Conservation (phyloP, 2,797 vertebrate genomes). For the Nothura maculosa region DNA sequence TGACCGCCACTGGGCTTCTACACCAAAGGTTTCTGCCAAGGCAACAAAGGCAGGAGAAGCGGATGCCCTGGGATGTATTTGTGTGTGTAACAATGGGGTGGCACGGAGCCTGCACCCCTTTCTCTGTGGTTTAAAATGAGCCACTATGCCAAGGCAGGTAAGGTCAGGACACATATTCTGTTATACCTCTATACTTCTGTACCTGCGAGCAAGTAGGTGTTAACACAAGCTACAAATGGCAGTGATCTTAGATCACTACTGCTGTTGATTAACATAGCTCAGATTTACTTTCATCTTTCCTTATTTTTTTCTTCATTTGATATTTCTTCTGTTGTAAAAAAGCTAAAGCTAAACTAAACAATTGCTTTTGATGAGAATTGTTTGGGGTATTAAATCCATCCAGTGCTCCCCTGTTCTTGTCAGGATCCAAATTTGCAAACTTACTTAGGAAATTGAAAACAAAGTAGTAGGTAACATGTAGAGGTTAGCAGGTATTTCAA, state of each 20-base stretch:
- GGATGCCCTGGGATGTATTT: not conserved
- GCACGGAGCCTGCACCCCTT: not conserved
- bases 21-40: not conserved
- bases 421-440: not conserved
- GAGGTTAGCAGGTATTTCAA: not conserved
- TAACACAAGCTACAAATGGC: not conserved
- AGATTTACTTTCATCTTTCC: not conserved
- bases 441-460: not conserved
- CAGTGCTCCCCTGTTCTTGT: not conserved
- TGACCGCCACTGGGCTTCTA: not conserved
- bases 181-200: not conserved
- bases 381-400: not conserved
- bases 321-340: not conserved
- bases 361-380: not conserved
- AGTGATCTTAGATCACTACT: not conserved
- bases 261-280: not conserved
- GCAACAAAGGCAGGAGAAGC: not conserved
- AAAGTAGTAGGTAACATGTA: not conserved
- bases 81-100: not conserved
- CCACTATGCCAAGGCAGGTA: not conserved
- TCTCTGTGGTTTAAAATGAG: not conserved
- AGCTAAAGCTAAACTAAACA: not conserved
- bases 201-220: not conserved
- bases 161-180: not conserved
- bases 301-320: not conserved